A percentile compares a stretch with the other conserved stretches of the same genome.
These are phyloP conservation scores for Tethea ocularis DNA, from an alignment of 2,888 invertebrate species.

Conservation along the genomic window DNA sequence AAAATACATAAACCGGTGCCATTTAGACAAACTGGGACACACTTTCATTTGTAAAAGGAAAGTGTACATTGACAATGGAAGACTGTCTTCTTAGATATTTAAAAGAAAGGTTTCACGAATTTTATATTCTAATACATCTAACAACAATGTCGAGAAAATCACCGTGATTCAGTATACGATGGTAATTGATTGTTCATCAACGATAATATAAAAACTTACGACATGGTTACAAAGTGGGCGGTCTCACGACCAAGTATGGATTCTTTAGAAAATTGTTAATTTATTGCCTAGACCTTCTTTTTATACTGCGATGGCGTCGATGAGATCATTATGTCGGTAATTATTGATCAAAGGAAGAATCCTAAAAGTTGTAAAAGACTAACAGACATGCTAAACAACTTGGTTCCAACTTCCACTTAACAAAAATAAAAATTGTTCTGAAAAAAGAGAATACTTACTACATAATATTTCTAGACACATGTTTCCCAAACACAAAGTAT, in stretches of 20 bases:
- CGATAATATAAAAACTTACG: slow-evolving; percentile 25
- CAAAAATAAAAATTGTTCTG: not conserved
- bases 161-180: slow-evolving; percentile 25
- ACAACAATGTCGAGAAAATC: slow-evolving; percentile 28
- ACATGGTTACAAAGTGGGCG: slow-evolving; percentile 30
- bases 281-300: slow-evolving; percentile 7
- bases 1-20: slow-evolving; percentile 55
- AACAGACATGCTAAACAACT: no score
- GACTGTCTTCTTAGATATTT: slow-evolving; percentile 52
- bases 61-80: slow-evolving; percentile 60
- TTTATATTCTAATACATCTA: slow-evolving; percentile 24
- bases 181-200: slow-evolving; percentile 26
- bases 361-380: not conserved
- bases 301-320: not conserved
- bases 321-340: slow-evolving; percentile 1
- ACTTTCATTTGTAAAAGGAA: slow-evolving; percentile 75
- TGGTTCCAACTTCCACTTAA: no score
- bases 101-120: slow-evolving; percentile 42
- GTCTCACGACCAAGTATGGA: slow-evolving; percentile 11
- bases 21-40: slow-evolving; percentile 65
- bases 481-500: not conserved
- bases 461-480: not conserved
- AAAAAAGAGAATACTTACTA: not conserved
- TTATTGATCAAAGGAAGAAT: not conserved
- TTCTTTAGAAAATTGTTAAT: slow-evolving; percentile 6